A percentile compares a stretch with the other conserved stretches of the same genome.
Evolutionary conservation across 2,888 invertebrate genomes (phyloP).

Genomic region (Cremastinae sp.): DNA sequence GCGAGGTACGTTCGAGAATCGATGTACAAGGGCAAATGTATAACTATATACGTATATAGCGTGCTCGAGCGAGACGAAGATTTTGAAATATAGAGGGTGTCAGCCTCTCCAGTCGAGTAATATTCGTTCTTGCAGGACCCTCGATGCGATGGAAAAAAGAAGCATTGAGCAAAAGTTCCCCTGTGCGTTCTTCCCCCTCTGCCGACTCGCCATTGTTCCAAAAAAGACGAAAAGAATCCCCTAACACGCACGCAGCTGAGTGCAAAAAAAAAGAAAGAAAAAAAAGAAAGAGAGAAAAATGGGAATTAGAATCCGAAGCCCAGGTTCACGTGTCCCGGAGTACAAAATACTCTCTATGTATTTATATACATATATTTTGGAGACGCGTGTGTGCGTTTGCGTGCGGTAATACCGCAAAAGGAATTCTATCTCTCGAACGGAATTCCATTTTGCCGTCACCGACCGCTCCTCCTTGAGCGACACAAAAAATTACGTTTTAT

Average conservation of each 20-base stretch:
- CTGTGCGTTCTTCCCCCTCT: not conserved
- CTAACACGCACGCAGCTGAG: conserved; percentile 31
- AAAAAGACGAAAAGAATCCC: conserved; percentile 28
- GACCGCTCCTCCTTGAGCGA: not conserved
- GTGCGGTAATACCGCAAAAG: conserved; percentile 22
- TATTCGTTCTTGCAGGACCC: conserved; percentile 15
- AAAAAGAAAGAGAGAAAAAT: conserved; percentile 42
- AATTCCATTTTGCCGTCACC: conserved; percentile 41
- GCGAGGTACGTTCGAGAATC: conserved; percentile 16
- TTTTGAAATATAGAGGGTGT: conserved; percentile 26
- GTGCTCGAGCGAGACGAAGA: conserved; percentile 6
- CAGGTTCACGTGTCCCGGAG: conserved; percentile 23
- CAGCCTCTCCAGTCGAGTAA: conserved; percentile 11
- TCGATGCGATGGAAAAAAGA: conserved; percentile 14
- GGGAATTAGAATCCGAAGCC: conserved; percentile 36
- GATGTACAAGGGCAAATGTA: not conserved
- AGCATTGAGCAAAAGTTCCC: conserved; percentile 31
- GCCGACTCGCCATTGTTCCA: conserved; percentile 29
- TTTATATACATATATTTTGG: not conserved
- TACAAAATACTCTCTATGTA: not conserved
- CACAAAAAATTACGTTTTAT: too few species aligned
- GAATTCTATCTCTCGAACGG: conserved; percentile 40
- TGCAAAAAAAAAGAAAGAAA: conserved; percentile 41
- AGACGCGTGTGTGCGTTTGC: not conserved
- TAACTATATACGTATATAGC: not conserved